Conservation (phyloP, 2,888 invertebrate genomes). For the Pristionchus arcanus region DNA sequence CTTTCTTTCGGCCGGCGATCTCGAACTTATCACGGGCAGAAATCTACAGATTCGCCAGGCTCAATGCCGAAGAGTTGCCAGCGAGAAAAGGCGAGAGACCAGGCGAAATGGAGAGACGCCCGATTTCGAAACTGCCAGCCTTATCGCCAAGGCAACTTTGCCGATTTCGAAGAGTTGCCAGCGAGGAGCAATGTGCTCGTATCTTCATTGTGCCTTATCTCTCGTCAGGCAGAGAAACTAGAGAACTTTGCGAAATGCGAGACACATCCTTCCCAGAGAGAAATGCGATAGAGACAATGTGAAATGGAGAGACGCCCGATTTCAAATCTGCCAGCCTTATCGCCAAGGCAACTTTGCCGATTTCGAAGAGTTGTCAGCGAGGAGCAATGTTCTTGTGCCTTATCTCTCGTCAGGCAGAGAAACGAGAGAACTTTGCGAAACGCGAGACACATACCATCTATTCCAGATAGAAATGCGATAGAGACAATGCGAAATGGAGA, state of each 20-base stretch:
- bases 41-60: not conserved
- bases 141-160: conserved; percentile 9
- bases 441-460: too few relatives aligned
- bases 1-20: not conserved
- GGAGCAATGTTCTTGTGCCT: too few relatives aligned
- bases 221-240: too few relatives aligned
- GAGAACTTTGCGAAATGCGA: too few relatives aligned
- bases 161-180: not conserved
- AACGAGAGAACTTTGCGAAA: too few relatives aligned
- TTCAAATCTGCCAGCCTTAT: conserved; percentile 12
- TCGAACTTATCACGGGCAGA: not conserved
- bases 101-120: not conserved
- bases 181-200: too few relatives aligned
- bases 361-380: too few relatives aligned
- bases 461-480: not conserved
- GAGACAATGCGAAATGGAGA: not conserved
- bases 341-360: not conserved
- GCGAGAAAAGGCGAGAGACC: not conserved
- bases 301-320: not conserved
- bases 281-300: not conserved
- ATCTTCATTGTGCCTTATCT: too few relatives aligned
- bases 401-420: too few relatives aligned
- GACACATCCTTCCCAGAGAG: not conserved
- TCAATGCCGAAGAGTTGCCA: not conserved
- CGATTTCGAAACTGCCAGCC: conserved; percentile 10